A percentile compares a stretch with the other conserved stretches of the same genome.
Evolutionary conservation across 2,113 vertebrate genomes (phyloP).

Genomic region (Ondatra zibethicus): DNA sequence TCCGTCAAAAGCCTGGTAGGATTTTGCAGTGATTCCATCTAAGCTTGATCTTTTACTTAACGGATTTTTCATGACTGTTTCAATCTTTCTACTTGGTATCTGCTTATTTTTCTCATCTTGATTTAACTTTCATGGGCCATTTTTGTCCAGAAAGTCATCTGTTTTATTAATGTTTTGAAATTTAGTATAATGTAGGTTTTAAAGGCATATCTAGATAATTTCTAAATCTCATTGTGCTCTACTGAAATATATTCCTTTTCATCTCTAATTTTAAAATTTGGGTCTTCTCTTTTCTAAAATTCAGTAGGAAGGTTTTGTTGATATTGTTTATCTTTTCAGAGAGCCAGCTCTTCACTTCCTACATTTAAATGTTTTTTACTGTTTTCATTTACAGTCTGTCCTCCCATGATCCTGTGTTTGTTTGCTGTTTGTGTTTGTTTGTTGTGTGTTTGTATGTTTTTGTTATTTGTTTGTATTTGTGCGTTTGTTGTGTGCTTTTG

Average conservation of each 20-base stretch:
- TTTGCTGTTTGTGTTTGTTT: too few relatives aligned
- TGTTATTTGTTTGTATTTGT: too few relatives aligned
- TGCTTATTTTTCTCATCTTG: not conserved
- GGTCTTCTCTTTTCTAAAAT: not conserved
- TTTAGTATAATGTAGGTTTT: not conserved
- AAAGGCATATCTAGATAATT: not conserved
- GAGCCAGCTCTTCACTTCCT: not conserved
- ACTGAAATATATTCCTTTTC: not conserved
- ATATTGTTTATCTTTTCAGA: not conserved
- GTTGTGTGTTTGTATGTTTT: too few relatives aligned
- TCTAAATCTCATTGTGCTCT: not conserved
- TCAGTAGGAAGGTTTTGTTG: not conserved
- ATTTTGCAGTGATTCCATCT: not conserved
- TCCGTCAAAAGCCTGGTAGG: not conserved
- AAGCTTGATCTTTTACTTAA: not conserved
- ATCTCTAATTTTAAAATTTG: not conserved
- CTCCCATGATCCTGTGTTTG: too few relatives aligned
- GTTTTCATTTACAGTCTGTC: not conserved
- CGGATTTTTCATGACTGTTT: not conserved
- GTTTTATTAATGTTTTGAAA: not conserved
- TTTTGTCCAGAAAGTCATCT: not conserved
- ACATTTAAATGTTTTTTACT: not conserved
- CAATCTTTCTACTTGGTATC: not conserved
- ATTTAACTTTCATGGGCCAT: not conserved
- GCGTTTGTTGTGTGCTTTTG: too few relatives aligned